These are phyloP conservation scores for Valencia hispanica DNA, from an alignment of 2,797 vertebrate species.

Conservation along the genomic window DNA sequence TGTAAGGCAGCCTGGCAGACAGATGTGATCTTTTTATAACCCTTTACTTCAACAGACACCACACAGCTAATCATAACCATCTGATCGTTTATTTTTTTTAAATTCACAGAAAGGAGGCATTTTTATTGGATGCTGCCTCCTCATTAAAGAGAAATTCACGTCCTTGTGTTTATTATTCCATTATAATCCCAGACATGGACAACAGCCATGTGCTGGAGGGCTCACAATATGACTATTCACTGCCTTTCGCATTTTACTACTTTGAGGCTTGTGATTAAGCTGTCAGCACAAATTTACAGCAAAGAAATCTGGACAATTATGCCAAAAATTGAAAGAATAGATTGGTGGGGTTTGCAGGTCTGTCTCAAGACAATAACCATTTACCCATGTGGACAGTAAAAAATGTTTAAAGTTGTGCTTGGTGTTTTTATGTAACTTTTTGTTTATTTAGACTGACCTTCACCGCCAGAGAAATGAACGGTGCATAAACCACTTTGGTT, in stretches of 20 bases:
- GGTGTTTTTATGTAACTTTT: not conserved
- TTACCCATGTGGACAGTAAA: not conserved
- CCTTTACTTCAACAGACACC: constrained; percentile 20
- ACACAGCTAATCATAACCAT: constrained; percentile 55
- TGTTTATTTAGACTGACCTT: not conserved
- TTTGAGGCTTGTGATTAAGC: constrained; percentile 23
- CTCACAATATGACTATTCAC: constrained; percentile 30
- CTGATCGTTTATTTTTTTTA: constrained; percentile 28
- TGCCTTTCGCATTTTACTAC: not conserved
- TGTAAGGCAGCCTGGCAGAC: constrained; percentile 39
- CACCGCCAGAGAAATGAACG: not conserved
- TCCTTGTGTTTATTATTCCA: constrained; percentile 49
- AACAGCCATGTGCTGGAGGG: constrained; percentile 40
- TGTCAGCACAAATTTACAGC: constrained; percentile 31
- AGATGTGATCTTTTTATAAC: constrained; percentile 48
- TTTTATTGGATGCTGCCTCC: constrained; percentile 41
- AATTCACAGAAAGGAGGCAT: constrained; percentile 46
- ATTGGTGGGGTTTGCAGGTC: constrained; percentile 10
- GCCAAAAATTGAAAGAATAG: constrained; percentile 2
- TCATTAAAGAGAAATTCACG: constrained; percentile 43
- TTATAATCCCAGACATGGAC: constrained; percentile 53
- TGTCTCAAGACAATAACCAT: constrained; percentile 1
- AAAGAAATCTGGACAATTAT: constrained; percentile 7
- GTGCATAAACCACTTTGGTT: not conserved
- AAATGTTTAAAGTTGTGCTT: not conserved